phyloP scores from a whole-genome alignment of 2,888 invertebrate genomes.

The Drosophila koepferae region DNA sequence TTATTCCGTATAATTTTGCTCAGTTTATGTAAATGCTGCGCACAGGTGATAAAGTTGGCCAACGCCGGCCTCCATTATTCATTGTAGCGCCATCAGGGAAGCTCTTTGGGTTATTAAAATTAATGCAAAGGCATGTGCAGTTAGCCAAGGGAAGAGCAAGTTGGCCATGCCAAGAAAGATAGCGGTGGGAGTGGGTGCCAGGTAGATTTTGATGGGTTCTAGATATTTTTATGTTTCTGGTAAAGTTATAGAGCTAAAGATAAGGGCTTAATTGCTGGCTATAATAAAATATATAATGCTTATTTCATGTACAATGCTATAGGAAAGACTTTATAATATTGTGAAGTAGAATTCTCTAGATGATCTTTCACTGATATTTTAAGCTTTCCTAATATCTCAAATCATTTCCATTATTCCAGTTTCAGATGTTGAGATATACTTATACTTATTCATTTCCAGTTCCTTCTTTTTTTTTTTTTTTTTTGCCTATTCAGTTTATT shows the following conservation, averaged over 20 bases:
- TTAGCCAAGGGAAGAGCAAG: not conserved
- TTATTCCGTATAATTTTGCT: conserved; percentile 30
- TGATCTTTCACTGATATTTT: not conserved
- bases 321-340: no score
- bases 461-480: no score
- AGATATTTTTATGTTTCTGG: not conserved
- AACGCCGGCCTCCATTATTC: conserved; percentile 58
- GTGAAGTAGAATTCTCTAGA: not conserved
- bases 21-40: conserved; percentile 68
- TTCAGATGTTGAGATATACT: no score
- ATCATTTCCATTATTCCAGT: not conserved
- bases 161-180: not conserved
- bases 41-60: conserved; percentile 72
- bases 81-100: conserved; percentile 61
- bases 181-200: no score
- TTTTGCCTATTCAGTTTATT: not conserved
- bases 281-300: not conserved
- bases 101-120: conserved; percentile 54
- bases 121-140: conserved; percentile 66
- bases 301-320: not conserved
- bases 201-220: conserved; percentile 1
- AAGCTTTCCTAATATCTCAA: no score
- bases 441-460: not conserved
- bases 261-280: not conserved
- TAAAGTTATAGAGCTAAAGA: not conserved